Evolutionary conservation across 2,888 invertebrate genomes (phyloP).

Genomic region (Keiferia lycopersicella): DNA sequence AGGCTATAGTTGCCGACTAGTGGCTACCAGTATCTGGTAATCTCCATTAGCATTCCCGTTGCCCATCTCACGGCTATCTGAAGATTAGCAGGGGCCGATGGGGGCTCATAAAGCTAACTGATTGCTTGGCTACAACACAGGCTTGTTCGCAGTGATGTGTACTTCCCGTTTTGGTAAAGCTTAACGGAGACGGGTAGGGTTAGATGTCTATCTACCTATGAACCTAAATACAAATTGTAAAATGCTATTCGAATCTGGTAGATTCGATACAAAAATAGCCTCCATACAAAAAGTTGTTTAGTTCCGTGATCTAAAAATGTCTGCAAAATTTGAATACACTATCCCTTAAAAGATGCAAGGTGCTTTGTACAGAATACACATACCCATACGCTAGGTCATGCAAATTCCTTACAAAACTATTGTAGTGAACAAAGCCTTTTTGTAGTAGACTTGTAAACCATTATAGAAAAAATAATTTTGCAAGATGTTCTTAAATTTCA

Average conservation of each 20-base stretch:
- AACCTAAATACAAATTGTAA: too few relatives aligned
- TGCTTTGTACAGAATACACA: too few relatives aligned
- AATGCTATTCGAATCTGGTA: too few relatives aligned
- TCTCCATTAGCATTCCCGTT: slow-evolving; percentile 22
- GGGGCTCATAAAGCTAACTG: slow-evolving; percentile 27
- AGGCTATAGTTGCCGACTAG: slow-evolving; percentile 5
- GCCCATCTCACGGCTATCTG: slow-evolving; percentile 17
- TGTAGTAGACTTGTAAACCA: neutral
- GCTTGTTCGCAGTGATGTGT: slow-evolving; percentile 7
- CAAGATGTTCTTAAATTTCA: neutral
- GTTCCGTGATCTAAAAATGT: too few relatives aligned
- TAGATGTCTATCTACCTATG: neutral
- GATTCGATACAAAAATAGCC: too few relatives aligned
- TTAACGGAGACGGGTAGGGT: neutral
- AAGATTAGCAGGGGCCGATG: slow-evolving; percentile 27
- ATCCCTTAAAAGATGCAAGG: too few relatives aligned
- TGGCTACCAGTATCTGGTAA: slow-evolving; percentile 19
- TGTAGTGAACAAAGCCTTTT: neutral
- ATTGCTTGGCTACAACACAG: slow-evolving; percentile 18
- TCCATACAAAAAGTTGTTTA: too few relatives aligned
- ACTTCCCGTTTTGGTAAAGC: slow-evolving; percentile 15
- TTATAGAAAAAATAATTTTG: neutral
- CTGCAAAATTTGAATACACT: too few relatives aligned
- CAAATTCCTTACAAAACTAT: neutral
- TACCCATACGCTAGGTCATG: too few relatives aligned